Evolutionary conservation across 1,140 invertebrate genomes (phyloP), one percentile per base, ranked within the genome.

Genomic region (Oryctes rhinoceros): DNA sequence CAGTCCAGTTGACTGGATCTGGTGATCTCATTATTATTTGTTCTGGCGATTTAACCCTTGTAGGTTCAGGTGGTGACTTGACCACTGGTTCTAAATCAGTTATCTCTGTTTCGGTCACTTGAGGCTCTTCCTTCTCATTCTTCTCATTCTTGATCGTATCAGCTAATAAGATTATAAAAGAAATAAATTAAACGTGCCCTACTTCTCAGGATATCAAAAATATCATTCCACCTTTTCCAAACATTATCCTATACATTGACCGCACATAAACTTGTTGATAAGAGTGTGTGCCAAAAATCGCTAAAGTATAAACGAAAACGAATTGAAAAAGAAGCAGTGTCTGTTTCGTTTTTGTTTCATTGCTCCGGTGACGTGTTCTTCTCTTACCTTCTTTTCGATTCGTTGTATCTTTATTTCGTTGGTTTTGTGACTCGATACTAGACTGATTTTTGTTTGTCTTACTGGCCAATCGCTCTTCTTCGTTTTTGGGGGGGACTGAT

Each of bases 1-100:
- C 96, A 24, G 95, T 97, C 96, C 96, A 98, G 88, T 97, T 97
- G 84, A 97, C 96, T 77, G 95, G 95, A 88, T 96, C 95, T 6
- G 96, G 96, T 10, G 95, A 96, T 76, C 95, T 92, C 92, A 97
- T 95, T 84, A 96, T 93, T 89, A 96, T 94, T 87, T 97, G 95
- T 88, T 97, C 96, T 6, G 96, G 96, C 2, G 96, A 97, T 89
- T 97, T 97, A 78, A 97, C 96, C 82, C 96, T 89, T 20, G 96
- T 98, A 48, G 96, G 96, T 84, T 97, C 96, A 24, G 96, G 95
- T 4, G 95, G 96, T 20, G 95, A 96, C 87, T 97, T 96, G 65
- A 96, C 94, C 77, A 96, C 91, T 24, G 92, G 93, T 79, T 83
- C 80, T 62, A 80, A 30, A 20, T 81, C 81, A 18, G 79, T 79